Conservation (phyloP, 2,888 invertebrate species). For the Parasteatoda lunata region DNA sequence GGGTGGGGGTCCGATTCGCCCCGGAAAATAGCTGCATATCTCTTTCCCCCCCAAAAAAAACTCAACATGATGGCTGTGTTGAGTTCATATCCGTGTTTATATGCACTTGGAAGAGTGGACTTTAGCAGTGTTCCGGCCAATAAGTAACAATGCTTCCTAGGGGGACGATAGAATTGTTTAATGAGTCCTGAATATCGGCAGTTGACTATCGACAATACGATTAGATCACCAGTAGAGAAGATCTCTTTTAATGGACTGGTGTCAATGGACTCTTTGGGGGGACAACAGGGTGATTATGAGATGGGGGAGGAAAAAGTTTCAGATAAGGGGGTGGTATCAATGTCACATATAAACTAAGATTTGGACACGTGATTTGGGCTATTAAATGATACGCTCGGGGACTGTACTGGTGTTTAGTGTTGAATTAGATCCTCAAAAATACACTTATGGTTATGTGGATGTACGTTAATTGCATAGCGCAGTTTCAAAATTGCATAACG, state of each 20-base stretch:
- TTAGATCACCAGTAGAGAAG: conserved; percentile 41
- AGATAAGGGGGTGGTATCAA: conserved; percentile 38
- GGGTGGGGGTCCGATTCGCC: not conserved
- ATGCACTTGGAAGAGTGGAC: not conserved
- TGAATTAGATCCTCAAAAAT: too few species aligned
- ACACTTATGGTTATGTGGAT: too few species aligned
- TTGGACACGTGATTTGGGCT: conserved; percentile 22
- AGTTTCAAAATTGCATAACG: too few species aligned
- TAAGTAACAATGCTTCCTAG: not conserved
- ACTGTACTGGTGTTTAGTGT: not conserved
- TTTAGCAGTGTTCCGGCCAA: conserved; percentile 7
- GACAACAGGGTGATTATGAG: not conserved
- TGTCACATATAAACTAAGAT: conserved; percentile 19
- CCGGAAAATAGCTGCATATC: conserved; percentile 22
- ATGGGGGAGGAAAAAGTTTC: not conserved
- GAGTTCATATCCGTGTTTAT: conserved; percentile 6
- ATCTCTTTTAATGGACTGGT: conserved; percentile 59
- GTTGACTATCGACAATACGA: conserved; percentile 37
- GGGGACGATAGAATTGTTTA: conserved; percentile 43
- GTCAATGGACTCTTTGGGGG: conserved; percentile 50
- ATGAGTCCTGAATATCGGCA: conserved; percentile 62
- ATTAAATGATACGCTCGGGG: not conserved
- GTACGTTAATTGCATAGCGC: too few species aligned
- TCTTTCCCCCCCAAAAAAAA: not conserved
- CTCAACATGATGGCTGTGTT: conserved; percentile 21